A percentile compares a stretch with the other conserved stretches of the same genome.
These are phyloP conservation scores for Sisyra terminalis DNA, from an alignment of 2,888 invertebrate species.

Conservation along the genomic window DNA sequence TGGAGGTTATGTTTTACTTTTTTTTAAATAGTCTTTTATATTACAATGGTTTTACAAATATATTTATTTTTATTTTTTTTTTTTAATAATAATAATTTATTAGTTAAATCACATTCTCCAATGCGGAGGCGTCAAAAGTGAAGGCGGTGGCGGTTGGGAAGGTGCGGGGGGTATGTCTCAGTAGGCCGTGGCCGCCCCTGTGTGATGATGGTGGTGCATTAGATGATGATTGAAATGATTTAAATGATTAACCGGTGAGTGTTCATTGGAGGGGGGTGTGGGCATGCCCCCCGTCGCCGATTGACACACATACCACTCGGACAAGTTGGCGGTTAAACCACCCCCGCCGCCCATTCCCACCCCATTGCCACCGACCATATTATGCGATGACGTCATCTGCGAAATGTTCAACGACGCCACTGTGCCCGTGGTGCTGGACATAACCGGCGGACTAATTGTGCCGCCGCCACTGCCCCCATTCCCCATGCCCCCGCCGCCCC, in stretches of 20 bases:
- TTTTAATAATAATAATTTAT: not conserved
- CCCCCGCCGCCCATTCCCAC: conserved; percentile 17
- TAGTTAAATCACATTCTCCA: conserved; percentile 7
- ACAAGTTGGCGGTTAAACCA: conserved; percentile 39
- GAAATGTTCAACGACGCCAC: conserved; percentile 10
- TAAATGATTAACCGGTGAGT: conserved; percentile 40
- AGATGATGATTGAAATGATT: conserved; percentile 32
- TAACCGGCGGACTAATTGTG: conserved; percentile 25
- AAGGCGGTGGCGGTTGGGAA: conserved; percentile 3
- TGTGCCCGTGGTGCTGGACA: conserved; percentile 27
- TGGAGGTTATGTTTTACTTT: too few relatives aligned
- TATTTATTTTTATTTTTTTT: not conserved
- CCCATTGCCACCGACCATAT: not conserved
- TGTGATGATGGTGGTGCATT: conserved; percentile 38
- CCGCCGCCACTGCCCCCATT: conserved; percentile 24
- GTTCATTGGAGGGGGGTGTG: conserved; percentile 47
- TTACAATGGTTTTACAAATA: too few relatives aligned
- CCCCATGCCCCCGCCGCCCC: conserved; percentile 23
- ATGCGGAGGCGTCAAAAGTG: conserved; percentile 7
- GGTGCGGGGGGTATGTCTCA: conserved; percentile 27
- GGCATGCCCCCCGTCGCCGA: conserved; percentile 39
- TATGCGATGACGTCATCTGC: conserved; percentile 13
- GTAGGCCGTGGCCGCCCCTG: conserved; percentile 59
- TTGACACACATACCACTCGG: conserved; percentile 73
- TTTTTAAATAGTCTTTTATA: too few relatives aligned